Evolutionary conservation across 2,113 vertebrate species (phyloP).

Genomic region (Crotalus horridus): DNA sequence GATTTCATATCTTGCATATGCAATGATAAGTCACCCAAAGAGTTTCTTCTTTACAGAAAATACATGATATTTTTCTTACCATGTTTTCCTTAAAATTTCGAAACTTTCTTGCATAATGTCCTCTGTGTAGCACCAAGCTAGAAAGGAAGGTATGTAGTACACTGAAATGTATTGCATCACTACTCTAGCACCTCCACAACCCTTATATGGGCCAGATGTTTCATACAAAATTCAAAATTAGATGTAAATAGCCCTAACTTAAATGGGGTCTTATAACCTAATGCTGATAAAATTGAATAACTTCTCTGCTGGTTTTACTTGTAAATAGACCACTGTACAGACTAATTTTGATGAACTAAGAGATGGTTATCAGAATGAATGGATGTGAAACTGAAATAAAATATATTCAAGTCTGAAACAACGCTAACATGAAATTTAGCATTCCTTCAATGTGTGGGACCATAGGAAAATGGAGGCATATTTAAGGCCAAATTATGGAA

Average conservation of each 20-base stretch:
- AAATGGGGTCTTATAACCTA: background rate
- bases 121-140: background rate
- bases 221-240: background rate
- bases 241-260: background rate
- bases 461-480: background rate
- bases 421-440: background rate
- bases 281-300: background rate
- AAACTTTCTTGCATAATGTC: background rate
- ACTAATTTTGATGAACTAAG: background rate
- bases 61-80: background rate
- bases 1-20: background rate
- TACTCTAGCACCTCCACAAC: background rate
- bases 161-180: background rate
- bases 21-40: background rate
- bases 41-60: background rate
- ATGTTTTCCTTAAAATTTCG: background rate
- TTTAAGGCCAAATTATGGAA: background rate
- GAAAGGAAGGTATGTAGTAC: background rate
- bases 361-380: background rate
- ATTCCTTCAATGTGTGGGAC: background rate
- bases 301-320: background rate
- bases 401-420: background rate
- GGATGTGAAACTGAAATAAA: background rate
- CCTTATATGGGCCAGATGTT: background rate
- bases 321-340: background rate